Conservation (phyloP, 2,113 vertebrate species). For the Phasianus colchicus region DNA sequence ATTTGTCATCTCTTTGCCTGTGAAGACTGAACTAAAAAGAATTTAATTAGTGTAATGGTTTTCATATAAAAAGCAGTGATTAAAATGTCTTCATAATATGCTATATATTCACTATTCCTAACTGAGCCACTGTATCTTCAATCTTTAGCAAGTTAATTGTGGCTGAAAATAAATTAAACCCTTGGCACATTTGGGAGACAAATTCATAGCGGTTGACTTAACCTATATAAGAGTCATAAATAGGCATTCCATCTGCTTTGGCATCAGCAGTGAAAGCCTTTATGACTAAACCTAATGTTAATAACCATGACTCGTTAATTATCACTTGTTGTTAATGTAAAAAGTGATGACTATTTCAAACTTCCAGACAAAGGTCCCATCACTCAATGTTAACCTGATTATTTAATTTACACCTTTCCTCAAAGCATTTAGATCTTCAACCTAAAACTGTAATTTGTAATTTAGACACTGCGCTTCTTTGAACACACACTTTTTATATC, state of each 20-base stretch:
- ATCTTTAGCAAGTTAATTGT: slow-evolving; percentile 62
- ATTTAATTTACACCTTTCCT: slow-evolving; percentile 81
- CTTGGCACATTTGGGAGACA: slow-evolving; percentile 76
- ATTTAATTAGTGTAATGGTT: slow-evolving; percentile 40
- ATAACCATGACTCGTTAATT: slow-evolving; percentile 77
- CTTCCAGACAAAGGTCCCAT: slow-evolving; percentile 75
- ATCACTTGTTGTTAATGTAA: slow-evolving; percentile 77
- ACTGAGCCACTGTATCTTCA: slow-evolving; percentile 38
- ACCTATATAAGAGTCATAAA: slow-evolving; percentile 70
- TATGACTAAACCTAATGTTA: slow-evolving; percentile 75
- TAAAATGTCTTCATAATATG: background rate
- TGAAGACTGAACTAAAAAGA: background rate
- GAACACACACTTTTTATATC: background rate
- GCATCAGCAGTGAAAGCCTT: slow-evolving; percentile 68
- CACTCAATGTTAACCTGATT: slow-evolving; percentile 77
- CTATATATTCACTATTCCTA: background rate
- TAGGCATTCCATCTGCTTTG: slow-evolving; percentile 80
- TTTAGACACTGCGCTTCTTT: slow-evolving; percentile 44
- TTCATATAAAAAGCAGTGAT: slow-evolving; percentile 30
- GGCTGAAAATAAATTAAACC: slow-evolving; percentile 72
- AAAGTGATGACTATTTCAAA: slow-evolving; percentile 78
- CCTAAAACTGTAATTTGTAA: slow-evolving; percentile 74
- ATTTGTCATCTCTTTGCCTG: background rate
- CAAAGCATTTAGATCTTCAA: slow-evolving; percentile 70
- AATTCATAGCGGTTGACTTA: slow-evolving; percentile 76